Percentiles rank a stretch among this genome's conserved stretches.
phyloP scores from a whole-genome alignment of 2,888 invertebrate species.

The Cheiracanthium punctorium region DNA sequence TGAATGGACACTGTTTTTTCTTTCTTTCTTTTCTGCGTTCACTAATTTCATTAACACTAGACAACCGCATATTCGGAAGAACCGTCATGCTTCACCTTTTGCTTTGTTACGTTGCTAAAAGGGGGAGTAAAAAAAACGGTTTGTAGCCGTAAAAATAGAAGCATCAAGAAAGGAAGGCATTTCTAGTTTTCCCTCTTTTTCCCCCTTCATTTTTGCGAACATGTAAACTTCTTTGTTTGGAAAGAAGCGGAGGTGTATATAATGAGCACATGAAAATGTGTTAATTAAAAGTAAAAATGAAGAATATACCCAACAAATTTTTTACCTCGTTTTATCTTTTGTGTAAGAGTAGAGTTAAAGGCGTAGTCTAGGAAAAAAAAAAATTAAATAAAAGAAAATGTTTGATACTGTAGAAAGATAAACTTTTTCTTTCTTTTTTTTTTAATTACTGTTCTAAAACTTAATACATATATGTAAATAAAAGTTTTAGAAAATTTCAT shows the following conservation, averaged over 20 bases:
- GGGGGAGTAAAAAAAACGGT: slow-evolving; percentile 1
- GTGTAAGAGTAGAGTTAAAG: too few species aligned
- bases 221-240: neutral
- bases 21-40: slow-evolving; percentile 27
- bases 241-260: neutral
- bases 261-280: neutral
- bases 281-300: neutral
- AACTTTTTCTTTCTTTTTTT: too few species aligned
- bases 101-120: slow-evolving; percentile 16
- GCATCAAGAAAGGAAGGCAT: neutral
- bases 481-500: too few species aligned
- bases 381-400: too few species aligned
- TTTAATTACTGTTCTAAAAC: too few species aligned
- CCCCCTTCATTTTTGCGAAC: neutral
- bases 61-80: slow-evolving; percentile 22
- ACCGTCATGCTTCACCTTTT: slow-evolving; percentile 26
- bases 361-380: too few species aligned
- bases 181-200: neutral
- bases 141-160: neutral
- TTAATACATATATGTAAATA: too few species aligned
- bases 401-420: too few species aligned
- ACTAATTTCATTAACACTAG: slow-evolving; percentile 54
- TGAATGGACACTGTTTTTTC: neutral
- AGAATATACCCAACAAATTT: too few species aligned
- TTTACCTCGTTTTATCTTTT: too few species aligned